Base-by-base conservation (phyloP, 2,797 vertebrate species). In the Darevskia mixta region DNA sequence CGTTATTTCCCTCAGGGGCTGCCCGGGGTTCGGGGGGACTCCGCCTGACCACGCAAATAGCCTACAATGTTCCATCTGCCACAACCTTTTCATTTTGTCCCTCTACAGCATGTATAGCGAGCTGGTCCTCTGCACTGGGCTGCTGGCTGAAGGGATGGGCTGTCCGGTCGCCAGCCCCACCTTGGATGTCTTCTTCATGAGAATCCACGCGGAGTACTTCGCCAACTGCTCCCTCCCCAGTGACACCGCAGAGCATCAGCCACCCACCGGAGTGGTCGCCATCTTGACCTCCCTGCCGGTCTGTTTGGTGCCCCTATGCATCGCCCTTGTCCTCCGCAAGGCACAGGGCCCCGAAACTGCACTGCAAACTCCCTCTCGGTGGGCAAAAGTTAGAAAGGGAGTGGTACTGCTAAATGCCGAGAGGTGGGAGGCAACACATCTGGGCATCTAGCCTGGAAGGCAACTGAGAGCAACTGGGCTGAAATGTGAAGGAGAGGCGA, bases 231-330 rank as follows among this genome's bases (percentile, higher is more conserved):
- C 94, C 27, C 32, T 58, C 18, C 96, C 97, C 87, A 96, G 95
- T 83, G n/a, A 27, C 29, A 23, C 66, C 45, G 93, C 97, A 4
- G 61, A 69, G 20, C 94, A 85, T 0, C 97, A 97, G 92, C 97
- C 97, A 0, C 94, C 97, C 1, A 96, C 96, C 4, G 89, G 90
- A 73, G 94, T 97, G 4, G 71, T 97, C 78, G 93, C 97, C 1
- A 96, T 96, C 86, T 92, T 98, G 87, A 96, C 97, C 85, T 97
- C 97, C 91, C 97, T 97, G 2, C 96, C 97, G 67, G 97, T 98
- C 93, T 97, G 96, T 86, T 92, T 98, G 82, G 97, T 98, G 87
- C 97, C 97, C 0, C 69, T 97, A 92, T 97, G 97, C 96, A 97
- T 98, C 61, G 94, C 96, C 87, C 91, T 98, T 0, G 97, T 97